A percentile compares a stretch with the other conserved stretches of the same genome.
These are phyloP conservation scores for Drosophila macrospina DNA, from an alignment of 2,888 invertebrate genomes.

Conservation along the genomic window DNA sequence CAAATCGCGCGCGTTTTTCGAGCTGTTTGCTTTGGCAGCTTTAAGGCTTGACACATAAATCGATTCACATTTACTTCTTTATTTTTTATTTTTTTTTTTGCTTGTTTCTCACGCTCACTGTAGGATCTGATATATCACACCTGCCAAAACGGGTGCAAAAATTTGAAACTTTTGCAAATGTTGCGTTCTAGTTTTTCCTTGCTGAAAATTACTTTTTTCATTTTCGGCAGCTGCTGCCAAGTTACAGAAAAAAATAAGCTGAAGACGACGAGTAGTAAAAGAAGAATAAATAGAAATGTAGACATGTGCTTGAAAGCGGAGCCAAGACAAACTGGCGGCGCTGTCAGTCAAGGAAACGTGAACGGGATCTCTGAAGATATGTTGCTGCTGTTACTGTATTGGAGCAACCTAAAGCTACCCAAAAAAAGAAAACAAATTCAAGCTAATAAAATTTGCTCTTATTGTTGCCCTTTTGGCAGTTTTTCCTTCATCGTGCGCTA, in stretches of 20 bases:
- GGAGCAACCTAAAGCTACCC: not conserved
- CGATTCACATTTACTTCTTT: constrained; percentile 39
- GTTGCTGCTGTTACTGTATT: constrained; percentile 3
- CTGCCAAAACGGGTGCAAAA: constrained; percentile 37
- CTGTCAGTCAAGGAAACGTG: constrained; percentile 43
- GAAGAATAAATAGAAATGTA: constrained; percentile 18
- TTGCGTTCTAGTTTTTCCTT: constrained; percentile 52
- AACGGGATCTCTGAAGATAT: constrained; percentile 18
- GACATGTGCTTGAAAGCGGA: constrained; percentile 53
- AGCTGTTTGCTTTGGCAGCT: constrained; percentile 8
- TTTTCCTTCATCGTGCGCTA: constrained; percentile 11
- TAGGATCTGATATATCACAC: constrained; percentile 49
- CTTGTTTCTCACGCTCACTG: constrained; percentile 29
- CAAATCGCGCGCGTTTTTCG: constrained; percentile 35
- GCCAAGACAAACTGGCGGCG: constrained; percentile 67
- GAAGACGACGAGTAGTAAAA: not conserved
- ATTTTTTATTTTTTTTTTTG: constrained; percentile 10
- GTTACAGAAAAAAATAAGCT: constrained; percentile 13
- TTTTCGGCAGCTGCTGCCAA: constrained; percentile 46
- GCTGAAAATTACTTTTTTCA: constrained; percentile 35
- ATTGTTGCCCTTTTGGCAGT: not conserved
- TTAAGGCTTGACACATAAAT: constrained; percentile 58
- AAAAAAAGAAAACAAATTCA: not conserved
- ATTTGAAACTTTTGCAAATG: constrained; percentile 50
- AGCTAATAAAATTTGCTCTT: constrained; percentile 30